Conservation (phyloP, 2,797 vertebrate species). For the Gallirallus australis region DNA sequence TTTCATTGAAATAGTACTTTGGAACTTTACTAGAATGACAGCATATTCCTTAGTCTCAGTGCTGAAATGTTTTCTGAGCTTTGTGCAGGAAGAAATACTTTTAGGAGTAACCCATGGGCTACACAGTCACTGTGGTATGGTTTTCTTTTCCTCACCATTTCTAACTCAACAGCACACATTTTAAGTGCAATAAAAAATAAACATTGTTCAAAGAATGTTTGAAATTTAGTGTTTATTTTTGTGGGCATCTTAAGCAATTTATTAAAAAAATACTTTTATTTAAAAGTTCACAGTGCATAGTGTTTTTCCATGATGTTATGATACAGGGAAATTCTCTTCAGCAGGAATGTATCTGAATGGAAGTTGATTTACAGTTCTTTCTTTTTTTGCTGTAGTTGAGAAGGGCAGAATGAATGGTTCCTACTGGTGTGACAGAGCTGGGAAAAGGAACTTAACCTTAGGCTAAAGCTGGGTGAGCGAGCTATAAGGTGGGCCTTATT, state of each 20-base stretch:
- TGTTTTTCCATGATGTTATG: background rate
- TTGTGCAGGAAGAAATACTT: background rate
- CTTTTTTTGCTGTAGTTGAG: background rate
- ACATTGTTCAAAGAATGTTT: background rate
- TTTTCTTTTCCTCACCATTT: background rate
- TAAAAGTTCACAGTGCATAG: background rate
- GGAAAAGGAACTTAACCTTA: background rate
- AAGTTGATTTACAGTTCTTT: background rate
- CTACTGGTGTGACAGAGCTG: background rate
- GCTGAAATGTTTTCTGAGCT: background rate
- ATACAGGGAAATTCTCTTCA: background rate
- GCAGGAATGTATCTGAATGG: background rate
- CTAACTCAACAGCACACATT: background rate
- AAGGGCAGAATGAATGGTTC: background rate
- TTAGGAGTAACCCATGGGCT: background rate
- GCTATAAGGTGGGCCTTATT: background rate
- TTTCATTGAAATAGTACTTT: background rate
- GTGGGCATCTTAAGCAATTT: background rate
- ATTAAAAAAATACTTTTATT: background rate
- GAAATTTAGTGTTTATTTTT: background rate
- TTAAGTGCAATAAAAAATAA: background rate
- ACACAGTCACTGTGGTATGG: accelerated
- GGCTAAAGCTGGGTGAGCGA: background rate
- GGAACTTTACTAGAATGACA: background rate
- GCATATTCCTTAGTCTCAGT: background rate